Base-by-base conservation (phyloP, 1,140 invertebrate species). In the Aricia agestis region DNA sequence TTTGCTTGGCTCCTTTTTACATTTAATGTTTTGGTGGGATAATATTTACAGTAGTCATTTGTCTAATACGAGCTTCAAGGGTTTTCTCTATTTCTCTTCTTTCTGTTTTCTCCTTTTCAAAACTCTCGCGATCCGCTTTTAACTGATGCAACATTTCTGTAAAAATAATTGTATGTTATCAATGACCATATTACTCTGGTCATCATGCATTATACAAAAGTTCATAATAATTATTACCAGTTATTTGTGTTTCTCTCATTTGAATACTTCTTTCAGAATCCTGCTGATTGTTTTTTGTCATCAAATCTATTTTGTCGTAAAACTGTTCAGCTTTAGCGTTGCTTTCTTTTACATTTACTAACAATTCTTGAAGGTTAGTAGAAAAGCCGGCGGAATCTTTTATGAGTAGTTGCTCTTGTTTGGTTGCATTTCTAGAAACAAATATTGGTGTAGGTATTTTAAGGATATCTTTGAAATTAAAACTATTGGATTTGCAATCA, bases 331-430 rank as follows among this genome's bases (percentile, higher is more conserved):
- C 85, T 66, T 83, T 80, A 0, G 59, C 52, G 77, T 85, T 89
- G 69, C 80, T 88, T 32, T 86, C 79, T 69, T 80, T 90, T 6
- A 89, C 82, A 66, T 84, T 81, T 5, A 52, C 71, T 1, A 90
- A 74, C 11, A 91, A 69, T 67, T 82, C 78, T 61, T 83, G 81
- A 18, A 91, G 69, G 69, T 89, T 81, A 18, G 78, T 72, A 0
- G 87, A 90, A 31, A 90, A 91, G 15, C 76, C 79, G 15, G 78
- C 83, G 1, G 89, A 87, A 66, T 90, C 87, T 74, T 87, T 82
- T 69, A 90, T 85, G 0, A 91, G 70, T 5, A 79, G 74, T 72
- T 90, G 86, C 66, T 91, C 89, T 68, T 91, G 86, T 77, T 88
- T 87, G 5, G 90, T 85, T 65, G 89, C 86, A 67, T 85, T 90